A percentile compares a stretch with the other conserved stretches of the same genome.
Conservation (phyloP, 2,888 invertebrate species). For the Brenthis hecate region DNA sequence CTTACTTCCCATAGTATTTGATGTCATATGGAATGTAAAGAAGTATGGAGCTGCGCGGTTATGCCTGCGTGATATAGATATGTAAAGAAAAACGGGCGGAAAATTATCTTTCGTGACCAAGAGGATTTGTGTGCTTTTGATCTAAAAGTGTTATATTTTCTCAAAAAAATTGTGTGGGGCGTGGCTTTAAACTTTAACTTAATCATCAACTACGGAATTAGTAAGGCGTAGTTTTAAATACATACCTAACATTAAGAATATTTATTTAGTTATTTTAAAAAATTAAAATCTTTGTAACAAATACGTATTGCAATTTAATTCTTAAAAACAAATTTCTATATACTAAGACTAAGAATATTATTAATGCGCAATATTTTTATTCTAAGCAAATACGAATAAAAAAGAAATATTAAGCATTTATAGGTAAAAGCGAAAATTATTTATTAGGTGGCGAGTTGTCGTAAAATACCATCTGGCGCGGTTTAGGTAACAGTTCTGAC, state of each 20-base stretch:
- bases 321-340: too few relatives aligned
- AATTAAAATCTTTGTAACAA: too few relatives aligned
- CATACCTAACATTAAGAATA: not conserved
- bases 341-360: too few relatives aligned
- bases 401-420: not conserved
- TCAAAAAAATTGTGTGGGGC: conserved; percentile 24
- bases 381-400: not conserved
- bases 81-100: conserved; percentile 33
- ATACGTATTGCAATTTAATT: too few relatives aligned
- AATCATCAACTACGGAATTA: conserved; percentile 27
- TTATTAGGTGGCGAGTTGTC: conserved; percentile 69
- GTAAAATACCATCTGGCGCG: conserved; percentile 79
- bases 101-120: conserved; percentile 25
- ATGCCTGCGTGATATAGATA: conserved; percentile 60
- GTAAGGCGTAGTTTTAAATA: conserved; percentile 30
- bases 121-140: conserved; percentile 35
- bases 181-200: conserved; percentile 5
- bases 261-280: too few relatives aligned
- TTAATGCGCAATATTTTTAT: not conserved
- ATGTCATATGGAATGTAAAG: conserved; percentile 97
- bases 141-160: conserved; percentile 31
- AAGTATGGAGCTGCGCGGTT: conserved; percentile 93
- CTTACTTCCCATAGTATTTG: conserved; percentile 96
- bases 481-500: conserved; percentile 75
- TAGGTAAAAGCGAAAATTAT: conserved; percentile 46